These are phyloP conservation scores for Rostratula benghalensis DNA, from an alignment of 2,113 vertebrate genomes.

Conservation along the genomic window DNA sequence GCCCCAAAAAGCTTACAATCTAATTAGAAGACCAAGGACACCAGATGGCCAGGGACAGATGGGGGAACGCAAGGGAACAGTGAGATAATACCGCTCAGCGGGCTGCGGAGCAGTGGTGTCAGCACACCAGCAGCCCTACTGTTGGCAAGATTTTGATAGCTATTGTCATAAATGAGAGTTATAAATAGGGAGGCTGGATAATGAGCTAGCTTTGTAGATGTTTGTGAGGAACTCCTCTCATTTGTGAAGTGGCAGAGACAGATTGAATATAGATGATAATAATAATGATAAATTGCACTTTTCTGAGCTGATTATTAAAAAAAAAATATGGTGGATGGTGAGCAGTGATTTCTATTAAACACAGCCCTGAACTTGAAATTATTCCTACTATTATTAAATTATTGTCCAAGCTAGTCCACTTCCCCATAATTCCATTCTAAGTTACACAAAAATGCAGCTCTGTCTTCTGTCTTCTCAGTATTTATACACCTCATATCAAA, in stretches of 20 bases:
- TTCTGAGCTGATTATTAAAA: slow-evolving; percentile 62
- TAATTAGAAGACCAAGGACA: slow-evolving; percentile 48
- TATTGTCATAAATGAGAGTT: slow-evolving; percentile 70
- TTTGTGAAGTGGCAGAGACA: slow-evolving; percentile 48
- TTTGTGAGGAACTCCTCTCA: slow-evolving; percentile 68
- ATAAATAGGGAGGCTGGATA: slow-evolving; percentile 66
- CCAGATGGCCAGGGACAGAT: slow-evolving; percentile 63
- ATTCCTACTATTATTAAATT: slow-evolving; percentile 54
- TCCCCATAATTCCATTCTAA: slow-evolving; percentile 44
- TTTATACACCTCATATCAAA: slow-evolving; percentile 16
- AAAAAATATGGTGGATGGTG: slow-evolving; percentile 15
- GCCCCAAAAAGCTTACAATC: slow-evolving; percentile 26
- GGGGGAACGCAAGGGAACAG: slow-evolving; percentile 57
- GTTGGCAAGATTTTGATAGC: slow-evolving; percentile 55
- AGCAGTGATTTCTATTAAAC: slow-evolving; percentile 60
- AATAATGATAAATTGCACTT: slow-evolving; percentile 61
- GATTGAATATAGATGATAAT: slow-evolving; percentile 44
- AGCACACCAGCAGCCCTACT: slow-evolving; percentile 67
- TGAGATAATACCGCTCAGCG: slow-evolving; percentile 55
- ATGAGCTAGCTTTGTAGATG: slow-evolving; percentile 63
- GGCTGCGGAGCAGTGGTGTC: slow-evolving; percentile 56
- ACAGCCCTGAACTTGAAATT: slow-evolving; percentile 46
- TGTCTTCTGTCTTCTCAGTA: slow-evolving; percentile 15
- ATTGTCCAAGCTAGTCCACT: slow-evolving; percentile 32
- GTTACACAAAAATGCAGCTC: slow-evolving; percentile 18